Evolutionary conservation across 2,888 invertebrate species (phyloP).

Genomic region (Caenorhabditis zanzibari): DNA sequence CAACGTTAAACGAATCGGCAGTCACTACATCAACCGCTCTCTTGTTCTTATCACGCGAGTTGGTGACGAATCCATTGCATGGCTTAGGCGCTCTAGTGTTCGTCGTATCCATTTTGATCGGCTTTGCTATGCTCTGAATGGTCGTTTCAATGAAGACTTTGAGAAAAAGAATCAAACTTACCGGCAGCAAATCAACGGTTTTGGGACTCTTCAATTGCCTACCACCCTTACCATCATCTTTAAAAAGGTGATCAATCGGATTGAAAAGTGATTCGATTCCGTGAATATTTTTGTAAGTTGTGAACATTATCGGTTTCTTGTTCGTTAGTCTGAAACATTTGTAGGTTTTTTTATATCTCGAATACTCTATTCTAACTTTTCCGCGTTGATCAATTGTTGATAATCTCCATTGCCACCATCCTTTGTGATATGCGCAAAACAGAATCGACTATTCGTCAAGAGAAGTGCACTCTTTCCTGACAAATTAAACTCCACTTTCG

Average conservation of each 20-base stretch:
- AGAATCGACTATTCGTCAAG: conserved; percentile 45
- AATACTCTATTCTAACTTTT: too few species aligned
- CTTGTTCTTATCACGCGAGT: conserved; percentile 9
- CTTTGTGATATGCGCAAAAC: conserved; percentile 34
- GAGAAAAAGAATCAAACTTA: too few species aligned
- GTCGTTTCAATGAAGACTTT: too few species aligned
- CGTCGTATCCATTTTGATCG: neutral
- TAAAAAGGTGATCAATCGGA: neutral
- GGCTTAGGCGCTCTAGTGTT: neutral
- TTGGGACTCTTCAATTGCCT: neutral
- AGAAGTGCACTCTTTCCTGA: neutral
- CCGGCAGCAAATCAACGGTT: conserved; percentile 35
- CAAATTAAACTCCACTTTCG: neutral
- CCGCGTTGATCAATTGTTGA: neutral
- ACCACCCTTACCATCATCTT: too few species aligned
- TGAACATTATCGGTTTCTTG: neutral
- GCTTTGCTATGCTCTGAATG: too few species aligned
- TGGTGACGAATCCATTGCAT: conserved; percentile 15
- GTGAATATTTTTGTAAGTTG: neutral
- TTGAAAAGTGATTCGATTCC: neutral
- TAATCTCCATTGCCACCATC: neutral
- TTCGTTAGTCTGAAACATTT: neutral
- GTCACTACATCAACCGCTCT: conserved; percentile 15
- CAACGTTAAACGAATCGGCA: conserved; percentile 17
- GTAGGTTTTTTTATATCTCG: too few species aligned